These are phyloP conservation scores for Stenodema calcarata DNA, from an alignment of 2,888 invertebrate species.

Conservation along the genomic window DNA sequence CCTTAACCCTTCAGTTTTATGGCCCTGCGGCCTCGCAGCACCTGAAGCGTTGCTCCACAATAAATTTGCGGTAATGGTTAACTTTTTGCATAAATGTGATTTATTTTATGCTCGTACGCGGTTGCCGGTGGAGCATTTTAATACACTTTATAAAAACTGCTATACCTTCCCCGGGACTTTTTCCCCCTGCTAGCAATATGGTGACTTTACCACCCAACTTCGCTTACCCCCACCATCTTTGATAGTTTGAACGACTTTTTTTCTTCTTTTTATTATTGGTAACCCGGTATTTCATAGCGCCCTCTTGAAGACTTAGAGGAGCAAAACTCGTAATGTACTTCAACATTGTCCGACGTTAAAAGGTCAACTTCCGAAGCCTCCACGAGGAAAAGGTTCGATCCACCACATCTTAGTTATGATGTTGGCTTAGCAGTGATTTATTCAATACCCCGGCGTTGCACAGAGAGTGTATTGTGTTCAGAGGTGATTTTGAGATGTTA, in stretches of 20 bases:
- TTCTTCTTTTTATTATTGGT: constrained; percentile 17
- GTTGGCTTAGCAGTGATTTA: too few relatives aligned
- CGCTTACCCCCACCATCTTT: background rate
- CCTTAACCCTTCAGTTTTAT: constrained; percentile 28
- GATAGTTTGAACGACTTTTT: constrained; percentile 22
- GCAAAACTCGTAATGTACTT: background rate
- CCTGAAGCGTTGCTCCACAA: constrained; percentile 49
- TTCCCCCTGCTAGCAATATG: constrained; percentile 1
- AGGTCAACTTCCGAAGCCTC: background rate
- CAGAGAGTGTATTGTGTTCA: too few relatives aligned
- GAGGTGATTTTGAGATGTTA: too few relatives aligned
- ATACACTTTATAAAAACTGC: constrained; percentile 54
- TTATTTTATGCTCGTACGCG: constrained; percentile 54
- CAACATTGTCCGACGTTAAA: background rate
- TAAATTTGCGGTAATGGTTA: constrained; percentile 54
- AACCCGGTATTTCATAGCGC: background rate
- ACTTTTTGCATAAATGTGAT: constrained; percentile 55
- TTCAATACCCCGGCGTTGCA: too few relatives aligned
- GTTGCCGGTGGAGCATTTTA: constrained; percentile 51
- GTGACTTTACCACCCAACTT: constrained; percentile 29
- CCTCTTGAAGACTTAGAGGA: background rate
- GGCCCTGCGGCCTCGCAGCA: constrained; percentile 36
- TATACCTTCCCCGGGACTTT: background rate
- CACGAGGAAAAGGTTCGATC: background rate
- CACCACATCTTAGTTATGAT: too few relatives aligned